Evolutionary conservation across 2,888 invertebrate genomes (phyloP).

Genomic region (Protonemura montana): DNA sequence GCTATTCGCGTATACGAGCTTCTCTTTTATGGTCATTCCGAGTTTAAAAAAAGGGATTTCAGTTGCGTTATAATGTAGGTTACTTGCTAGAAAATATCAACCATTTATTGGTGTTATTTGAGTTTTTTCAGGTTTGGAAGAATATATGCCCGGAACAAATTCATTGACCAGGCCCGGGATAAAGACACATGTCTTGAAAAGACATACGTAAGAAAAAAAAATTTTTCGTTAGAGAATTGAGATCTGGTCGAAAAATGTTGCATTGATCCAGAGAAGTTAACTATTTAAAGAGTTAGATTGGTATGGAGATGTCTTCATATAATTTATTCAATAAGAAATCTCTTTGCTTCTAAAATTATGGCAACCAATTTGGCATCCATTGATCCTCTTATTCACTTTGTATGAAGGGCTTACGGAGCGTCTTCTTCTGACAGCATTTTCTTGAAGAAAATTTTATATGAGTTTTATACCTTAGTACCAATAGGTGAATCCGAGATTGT

Average conservation of each 20-base stretch:
- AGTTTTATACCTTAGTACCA: background rate
- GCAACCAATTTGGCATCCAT: conserved; percentile 28
- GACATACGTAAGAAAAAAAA: background rate
- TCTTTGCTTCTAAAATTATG: conserved; percentile 14
- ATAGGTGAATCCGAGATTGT: background rate
- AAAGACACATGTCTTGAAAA: background rate
- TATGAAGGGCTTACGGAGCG: background rate
- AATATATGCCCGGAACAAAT: too few relatives aligned
- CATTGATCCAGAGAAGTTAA: background rate
- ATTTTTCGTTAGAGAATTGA: background rate
- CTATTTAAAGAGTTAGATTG: conserved; percentile 26
- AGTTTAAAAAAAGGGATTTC: too few relatives aligned
- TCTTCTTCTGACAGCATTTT: background rate
- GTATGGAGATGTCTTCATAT: conserved; percentile 10
- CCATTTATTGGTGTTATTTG: too few relatives aligned
- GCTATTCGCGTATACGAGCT: too few relatives aligned
- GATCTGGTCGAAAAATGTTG: background rate
- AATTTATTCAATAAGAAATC: conserved; percentile 34
- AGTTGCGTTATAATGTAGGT: too few relatives aligned
- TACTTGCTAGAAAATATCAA: too few relatives aligned
- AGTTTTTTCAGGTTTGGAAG: too few relatives aligned
- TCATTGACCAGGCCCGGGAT: too few relatives aligned
- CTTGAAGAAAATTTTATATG: background rate
- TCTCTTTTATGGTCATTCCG: too few relatives aligned
- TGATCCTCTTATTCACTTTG: background rate